Conservation (phyloP, 2,113 vertebrate species). For the Corydoras maculifer region DNA sequence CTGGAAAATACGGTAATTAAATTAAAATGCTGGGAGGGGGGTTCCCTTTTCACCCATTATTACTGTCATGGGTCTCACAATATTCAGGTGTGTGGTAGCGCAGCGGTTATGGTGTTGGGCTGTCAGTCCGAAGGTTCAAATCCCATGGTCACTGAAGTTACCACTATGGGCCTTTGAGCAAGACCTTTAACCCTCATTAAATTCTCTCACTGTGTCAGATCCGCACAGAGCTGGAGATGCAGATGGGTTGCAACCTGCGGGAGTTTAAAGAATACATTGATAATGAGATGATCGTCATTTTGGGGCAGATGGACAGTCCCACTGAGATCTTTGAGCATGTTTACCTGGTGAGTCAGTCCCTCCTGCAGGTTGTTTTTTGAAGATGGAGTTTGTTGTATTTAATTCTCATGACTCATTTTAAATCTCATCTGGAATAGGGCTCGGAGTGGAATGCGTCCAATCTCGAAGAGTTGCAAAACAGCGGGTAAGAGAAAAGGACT, state of each 20-base stretch:
- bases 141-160: no score
- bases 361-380: not conserved
- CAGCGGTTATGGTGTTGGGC: no score
- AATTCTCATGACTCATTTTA: no score
- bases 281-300: slow-evolving; percentile 96
- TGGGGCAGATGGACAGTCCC: slow-evolving; percentile 98
- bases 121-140: no score
- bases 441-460: slow-evolving; percentile 98
- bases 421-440: slow-evolving; percentile 67
- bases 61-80: no score
- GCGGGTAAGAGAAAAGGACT: slow-evolving; percentile 70
- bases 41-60: no score
- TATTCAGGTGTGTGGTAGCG: no score
- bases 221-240: slow-evolving; percentile 95
- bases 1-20: no score
- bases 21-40: no score
- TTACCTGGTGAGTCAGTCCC: slow-evolving; percentile 77
- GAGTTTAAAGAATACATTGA: slow-evolving; percentile 98
- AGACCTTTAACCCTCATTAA: no score
- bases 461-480: slow-evolving; percentile 92
- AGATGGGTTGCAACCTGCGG: slow-evolving; percentile 92
- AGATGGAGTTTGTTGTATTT: no score
- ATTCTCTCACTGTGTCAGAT: slow-evolving; percentile 66
- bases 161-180: no score
- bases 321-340: slow-evolving; percentile 97